Percentiles rank a stretch among this genome's conserved stretches.
Evolutionary conservation across 2,888 invertebrate genomes (phyloP).

Genomic region (Nectonema munidae): DNA sequence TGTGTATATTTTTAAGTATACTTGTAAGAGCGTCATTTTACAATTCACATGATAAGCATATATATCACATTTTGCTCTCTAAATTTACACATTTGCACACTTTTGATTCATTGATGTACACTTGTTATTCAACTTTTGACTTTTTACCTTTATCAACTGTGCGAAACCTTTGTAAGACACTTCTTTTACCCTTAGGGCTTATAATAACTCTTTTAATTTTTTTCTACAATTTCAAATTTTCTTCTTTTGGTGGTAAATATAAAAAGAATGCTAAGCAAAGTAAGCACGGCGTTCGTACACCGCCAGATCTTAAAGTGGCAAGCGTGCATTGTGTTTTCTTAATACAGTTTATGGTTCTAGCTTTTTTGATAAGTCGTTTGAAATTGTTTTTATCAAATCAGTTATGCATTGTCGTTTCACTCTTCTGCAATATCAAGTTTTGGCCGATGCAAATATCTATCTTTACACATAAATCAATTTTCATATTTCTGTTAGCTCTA

Average conservation of each 20-base stretch:
- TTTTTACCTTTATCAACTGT: constrained; percentile 28
- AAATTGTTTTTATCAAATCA: constrained; percentile 45
- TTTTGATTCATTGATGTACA: constrained; percentile 43
- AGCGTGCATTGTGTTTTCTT: constrained; percentile 18
- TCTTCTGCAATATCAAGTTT: constrained; percentile 32
- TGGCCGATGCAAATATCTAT: too few species aligned
- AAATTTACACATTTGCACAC: constrained; percentile 36
- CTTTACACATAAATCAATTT: too few species aligned
- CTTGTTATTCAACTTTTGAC: constrained; percentile 41
- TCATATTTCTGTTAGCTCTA: constrained; percentile 28
- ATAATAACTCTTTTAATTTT: constrained; percentile 11
- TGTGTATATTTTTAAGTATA: too few species aligned
- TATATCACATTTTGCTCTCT: constrained; percentile 36
- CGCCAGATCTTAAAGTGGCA: constrained; percentile 30
- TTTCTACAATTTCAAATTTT: too few species aligned
- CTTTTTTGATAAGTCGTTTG: constrained; percentile 40
- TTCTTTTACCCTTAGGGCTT: constrained; percentile 16
- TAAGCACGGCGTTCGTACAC: too few species aligned
- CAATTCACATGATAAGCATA: constrained; percentile 30
- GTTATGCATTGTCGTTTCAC: constrained; percentile 37
- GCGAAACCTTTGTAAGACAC: constrained; percentile 15
- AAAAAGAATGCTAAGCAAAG: too few species aligned
- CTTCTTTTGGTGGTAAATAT: too few species aligned
- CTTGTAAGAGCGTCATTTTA: too few species aligned
- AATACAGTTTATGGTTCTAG: constrained; percentile 30